Evolutionary conservation across 2,888 invertebrate species (phyloP).

Genomic region (Strigamia crassipes): DNA sequence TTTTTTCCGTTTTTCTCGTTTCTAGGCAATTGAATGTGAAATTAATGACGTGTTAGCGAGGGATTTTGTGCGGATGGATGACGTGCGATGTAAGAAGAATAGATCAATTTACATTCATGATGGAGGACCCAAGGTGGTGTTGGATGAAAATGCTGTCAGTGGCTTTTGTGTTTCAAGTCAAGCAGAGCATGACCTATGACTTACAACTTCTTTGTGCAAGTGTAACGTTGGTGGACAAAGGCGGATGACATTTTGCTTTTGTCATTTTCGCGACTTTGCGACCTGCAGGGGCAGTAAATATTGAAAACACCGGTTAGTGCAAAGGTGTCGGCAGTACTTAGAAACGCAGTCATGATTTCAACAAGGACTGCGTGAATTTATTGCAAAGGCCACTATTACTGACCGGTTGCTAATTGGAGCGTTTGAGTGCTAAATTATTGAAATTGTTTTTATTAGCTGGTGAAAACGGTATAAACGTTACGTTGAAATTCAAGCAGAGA

Average conservation of each 20-base stretch:
- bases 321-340: neutral
- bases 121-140: constrained; percentile 8
- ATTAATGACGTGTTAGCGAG: constrained; percentile 24
- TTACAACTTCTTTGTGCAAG: constrained; percentile 5
- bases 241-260: neutral
- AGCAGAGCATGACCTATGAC: constrained; percentile 23
- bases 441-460: too few species aligned
- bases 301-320: neutral
- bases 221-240: neutral
- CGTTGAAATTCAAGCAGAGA: too few species aligned
- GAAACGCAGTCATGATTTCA: neutral
- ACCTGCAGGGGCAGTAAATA: constrained; percentile 22
- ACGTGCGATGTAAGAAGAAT: neutral
- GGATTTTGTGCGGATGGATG: neutral
- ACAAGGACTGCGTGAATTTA: too few species aligned
- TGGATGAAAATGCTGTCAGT: constrained; percentile 25
- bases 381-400: too few species aligned
- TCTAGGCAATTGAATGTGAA: constrained; percentile 28
- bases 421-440: too few species aligned
- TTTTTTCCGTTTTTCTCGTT: neutral
- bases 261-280: neutral
- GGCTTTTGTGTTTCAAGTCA: constrained; percentile 23
- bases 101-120: constrained; percentile 20
- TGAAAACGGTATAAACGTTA: too few species aligned
- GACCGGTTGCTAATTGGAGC: too few species aligned